Conservation (phyloP, 2,797 vertebrate species). For the Coregonus ussuriensis region DNA sequence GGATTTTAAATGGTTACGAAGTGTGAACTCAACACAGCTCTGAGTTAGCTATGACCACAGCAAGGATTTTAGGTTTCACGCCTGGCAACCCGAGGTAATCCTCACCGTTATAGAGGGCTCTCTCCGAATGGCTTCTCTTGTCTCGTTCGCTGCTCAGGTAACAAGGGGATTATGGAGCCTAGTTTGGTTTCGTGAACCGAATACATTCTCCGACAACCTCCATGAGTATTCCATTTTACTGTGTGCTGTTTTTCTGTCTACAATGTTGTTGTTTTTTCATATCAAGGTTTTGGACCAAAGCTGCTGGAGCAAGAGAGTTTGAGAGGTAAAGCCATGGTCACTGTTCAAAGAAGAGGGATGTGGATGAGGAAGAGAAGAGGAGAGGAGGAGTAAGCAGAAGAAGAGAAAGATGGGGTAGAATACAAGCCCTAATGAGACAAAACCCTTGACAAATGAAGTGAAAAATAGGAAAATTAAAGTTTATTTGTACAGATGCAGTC, state of each 20-base stretch:
- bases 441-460: too few species aligned
- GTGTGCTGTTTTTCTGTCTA: neutral
- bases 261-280: too few species aligned
- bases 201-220: neutral
- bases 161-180: neutral
- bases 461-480: too few species aligned
- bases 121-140: neutral
- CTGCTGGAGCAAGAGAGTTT: too few species aligned
- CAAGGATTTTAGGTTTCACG: conserved; percentile 24
- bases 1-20: conserved; percentile 40
- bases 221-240: neutral
- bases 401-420: too few species aligned
- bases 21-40: conserved; percentile 42
- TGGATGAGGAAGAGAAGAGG: too few species aligned
- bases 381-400: too few species aligned
- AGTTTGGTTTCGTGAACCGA: conserved; percentile 8
- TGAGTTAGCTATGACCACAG: conserved; percentile 58
- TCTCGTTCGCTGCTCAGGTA: neutral
- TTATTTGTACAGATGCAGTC: too few species aligned
- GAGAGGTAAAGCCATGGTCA: too few species aligned
- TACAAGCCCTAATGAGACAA: too few species aligned
- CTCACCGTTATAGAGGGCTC: neutral
- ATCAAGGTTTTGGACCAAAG: too few species aligned
- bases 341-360: too few species aligned
- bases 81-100: conserved; percentile 28